Percentiles rank a stretch among this genome's conserved stretches.
Evolutionary conservation across 2,113 vertebrate species (phyloP).

Genomic region (Oenanthe melanoleuca): DNA sequence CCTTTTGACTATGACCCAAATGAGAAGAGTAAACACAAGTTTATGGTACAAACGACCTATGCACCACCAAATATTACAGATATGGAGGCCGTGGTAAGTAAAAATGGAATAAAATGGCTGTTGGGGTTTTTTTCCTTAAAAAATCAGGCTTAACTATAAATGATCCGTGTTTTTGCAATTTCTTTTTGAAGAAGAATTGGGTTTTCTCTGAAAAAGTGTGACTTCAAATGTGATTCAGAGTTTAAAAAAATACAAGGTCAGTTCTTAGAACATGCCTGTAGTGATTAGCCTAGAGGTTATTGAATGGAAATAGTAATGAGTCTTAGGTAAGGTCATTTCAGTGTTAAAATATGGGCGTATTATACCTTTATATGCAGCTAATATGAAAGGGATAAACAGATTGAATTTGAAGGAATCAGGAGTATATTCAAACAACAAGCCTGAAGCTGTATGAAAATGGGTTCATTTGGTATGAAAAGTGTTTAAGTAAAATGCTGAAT

Average conservation of each 20-base stretch:
- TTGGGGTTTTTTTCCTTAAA: background rate
- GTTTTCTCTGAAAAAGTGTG: background rate
- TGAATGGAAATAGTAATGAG: background rate
- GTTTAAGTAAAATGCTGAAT: background rate
- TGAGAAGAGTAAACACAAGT: conserved; percentile 99
- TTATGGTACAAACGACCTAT: conserved; percentile 99
- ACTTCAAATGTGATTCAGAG: background rate
- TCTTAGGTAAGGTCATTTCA: background rate
- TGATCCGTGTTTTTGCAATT: background rate
- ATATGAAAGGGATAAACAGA: background rate
- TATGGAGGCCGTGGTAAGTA: conserved; percentile 95
- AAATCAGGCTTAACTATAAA: background rate
- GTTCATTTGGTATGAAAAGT: background rate
- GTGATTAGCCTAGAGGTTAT: background rate
- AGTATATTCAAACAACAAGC: background rate
- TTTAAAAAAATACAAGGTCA: background rate
- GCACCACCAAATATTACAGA: conserved; percentile 88
- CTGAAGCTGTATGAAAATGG: background rate
- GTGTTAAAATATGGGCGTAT: background rate
- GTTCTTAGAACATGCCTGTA: background rate
- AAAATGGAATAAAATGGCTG: background rate
- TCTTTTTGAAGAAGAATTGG: background rate
- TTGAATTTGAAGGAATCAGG: background rate
- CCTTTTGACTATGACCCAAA: conserved; percentile 99
- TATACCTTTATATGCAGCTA: background rate